phyloP scores from a whole-genome alignment of 2,797 vertebrate genomes.

The Phoeniculus purpureus region DNA sequence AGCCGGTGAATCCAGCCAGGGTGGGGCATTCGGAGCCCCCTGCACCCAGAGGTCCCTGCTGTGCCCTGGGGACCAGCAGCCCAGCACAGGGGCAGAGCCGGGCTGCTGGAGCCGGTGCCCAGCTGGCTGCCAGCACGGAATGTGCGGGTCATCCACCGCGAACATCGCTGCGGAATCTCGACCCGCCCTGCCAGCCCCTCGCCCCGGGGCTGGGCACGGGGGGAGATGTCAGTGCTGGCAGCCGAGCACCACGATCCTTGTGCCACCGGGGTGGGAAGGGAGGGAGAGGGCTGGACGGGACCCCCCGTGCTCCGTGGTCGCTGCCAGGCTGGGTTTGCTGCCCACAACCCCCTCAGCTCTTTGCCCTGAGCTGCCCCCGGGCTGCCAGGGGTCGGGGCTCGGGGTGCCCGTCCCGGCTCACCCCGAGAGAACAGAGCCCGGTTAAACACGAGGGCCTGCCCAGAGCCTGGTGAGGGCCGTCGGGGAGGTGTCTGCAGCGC shows the following conservation, averaged over 20 bases:
- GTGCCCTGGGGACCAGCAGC: background rate
- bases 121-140: background rate
- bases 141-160: background rate
- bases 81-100: background rate
- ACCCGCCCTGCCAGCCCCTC: background rate
- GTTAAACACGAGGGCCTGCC: background rate
- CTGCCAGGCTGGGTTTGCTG: background rate
- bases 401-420: background rate
- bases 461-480: background rate
- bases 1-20: background rate
- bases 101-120: background rate
- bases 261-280: rapidly evolving
- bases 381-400: too few relatives aligned
- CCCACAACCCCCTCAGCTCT: background rate
- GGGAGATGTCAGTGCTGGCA: background rate
- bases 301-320: rapidly evolving
- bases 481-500: background rate
- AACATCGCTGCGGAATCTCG: background rate
- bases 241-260: rapidly evolving
- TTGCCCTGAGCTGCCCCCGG: background rate
- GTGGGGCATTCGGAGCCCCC: background rate
- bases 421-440: background rate
- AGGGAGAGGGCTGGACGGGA: background rate
- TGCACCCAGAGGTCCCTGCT: background rate
- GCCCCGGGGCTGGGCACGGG: background rate